Evolutionary conservation across 2,113 vertebrate species (phyloP).

Genomic region (Ammodytes dubius): DNA sequence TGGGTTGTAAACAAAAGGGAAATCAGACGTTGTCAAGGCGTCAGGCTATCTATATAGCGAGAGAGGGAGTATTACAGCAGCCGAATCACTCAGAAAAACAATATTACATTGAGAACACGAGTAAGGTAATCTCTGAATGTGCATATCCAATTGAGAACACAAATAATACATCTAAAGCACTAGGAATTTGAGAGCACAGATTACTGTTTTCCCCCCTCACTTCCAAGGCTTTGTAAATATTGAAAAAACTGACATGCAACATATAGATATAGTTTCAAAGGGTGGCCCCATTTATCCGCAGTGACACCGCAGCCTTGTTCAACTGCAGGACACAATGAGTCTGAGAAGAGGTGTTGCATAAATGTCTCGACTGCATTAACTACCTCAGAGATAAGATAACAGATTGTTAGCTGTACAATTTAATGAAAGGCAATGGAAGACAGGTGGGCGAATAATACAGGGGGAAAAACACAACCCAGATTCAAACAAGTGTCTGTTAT

Average conservation of each 20-base stretch:
- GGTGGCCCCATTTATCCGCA: slow-evolving; percentile 10
- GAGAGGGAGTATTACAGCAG: neutral
- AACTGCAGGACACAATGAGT: slow-evolving; percentile 36
- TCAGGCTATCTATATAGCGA: neutral
- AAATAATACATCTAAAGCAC: neutral
- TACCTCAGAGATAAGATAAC: slow-evolving; percentile 10
- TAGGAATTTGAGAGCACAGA: neutral
- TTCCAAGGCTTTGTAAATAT: neutral
- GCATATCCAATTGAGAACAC: neutral
- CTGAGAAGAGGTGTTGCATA: slow-evolving; percentile 52
- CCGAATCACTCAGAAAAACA: neutral
- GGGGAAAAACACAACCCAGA: neutral
- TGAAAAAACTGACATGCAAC: slow-evolving; percentile 3
- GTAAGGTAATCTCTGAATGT: neutral
- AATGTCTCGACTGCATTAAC: slow-evolving; percentile 43
- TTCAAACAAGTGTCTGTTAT: neutral
- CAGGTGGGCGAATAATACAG: too few relatives aligned
- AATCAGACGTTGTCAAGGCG: too few relatives aligned
- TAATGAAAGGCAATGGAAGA: neutral
- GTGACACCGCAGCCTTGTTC: slow-evolving; percentile 33
- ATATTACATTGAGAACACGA: neutral
- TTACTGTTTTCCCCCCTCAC: neutral
- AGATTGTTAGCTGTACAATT: neutral
- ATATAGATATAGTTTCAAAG: slow-evolving; percentile 1
- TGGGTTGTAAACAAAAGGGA: neutral